phyloP scores from a whole-genome alignment of 2,113 vertebrate genomes.

The Brienomyrus longianalis region DNA sequence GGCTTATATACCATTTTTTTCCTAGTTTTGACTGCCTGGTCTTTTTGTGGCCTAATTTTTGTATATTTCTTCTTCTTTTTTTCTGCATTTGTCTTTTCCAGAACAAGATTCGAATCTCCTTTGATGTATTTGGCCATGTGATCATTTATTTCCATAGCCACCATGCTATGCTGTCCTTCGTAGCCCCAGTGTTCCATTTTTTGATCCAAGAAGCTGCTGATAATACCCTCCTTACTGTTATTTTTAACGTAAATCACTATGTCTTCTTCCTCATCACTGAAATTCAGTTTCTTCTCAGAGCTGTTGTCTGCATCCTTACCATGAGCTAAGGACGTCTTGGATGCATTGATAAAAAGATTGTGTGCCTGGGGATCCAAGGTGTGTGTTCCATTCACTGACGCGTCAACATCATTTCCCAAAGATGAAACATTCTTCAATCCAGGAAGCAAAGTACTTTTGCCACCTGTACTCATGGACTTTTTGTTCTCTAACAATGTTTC shows the following conservation, averaged over 20 bases:
- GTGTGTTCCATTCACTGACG: not conserved
- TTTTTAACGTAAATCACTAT: conserved; percentile 56
- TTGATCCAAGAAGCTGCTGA: conserved; percentile 46
- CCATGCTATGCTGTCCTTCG: conserved; percentile 40
- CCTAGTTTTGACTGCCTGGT: conserved; percentile 54
- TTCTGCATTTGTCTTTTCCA: conserved; percentile 22
- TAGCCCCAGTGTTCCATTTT: conserved; percentile 56
- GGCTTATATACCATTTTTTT: conserved; percentile 55
- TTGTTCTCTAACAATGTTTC: conserved; percentile 11
- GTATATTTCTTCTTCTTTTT: conserved; percentile 39
- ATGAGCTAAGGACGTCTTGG: not conserved
- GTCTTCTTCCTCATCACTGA: conserved; percentile 41
- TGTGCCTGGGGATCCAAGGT: not conserved
- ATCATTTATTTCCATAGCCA: conserved; percentile 43
- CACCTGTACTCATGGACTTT: not conserved
- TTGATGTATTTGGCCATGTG: conserved; percentile 53
- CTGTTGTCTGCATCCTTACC: not conserved
- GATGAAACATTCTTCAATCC: conserved; percentile 18
- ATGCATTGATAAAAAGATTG: not conserved
- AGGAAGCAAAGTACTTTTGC: conserved; percentile 12
- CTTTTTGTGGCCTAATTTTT: conserved; percentile 42
- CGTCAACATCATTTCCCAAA: conserved; percentile 21
- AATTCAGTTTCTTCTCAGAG: conserved; percentile 25
- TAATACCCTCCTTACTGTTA: conserved; percentile 46
- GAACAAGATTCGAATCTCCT: conserved; percentile 24